These are phyloP conservation scores for Triplophysa siluroides DNA, from an alignment of 2,113 vertebrate species.

Conservation along the genomic window DNA sequence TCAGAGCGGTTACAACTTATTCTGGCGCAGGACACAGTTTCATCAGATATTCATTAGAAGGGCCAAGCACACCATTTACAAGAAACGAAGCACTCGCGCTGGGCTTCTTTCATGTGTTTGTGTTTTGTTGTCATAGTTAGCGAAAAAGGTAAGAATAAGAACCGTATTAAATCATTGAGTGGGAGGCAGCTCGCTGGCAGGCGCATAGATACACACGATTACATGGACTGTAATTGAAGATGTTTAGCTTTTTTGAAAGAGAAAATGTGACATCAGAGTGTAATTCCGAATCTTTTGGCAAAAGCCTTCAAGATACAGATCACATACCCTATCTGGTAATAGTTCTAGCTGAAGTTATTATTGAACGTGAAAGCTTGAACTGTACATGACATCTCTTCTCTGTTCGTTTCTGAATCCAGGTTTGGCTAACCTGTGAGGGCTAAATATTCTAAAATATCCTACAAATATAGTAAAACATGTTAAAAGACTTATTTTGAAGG, in stretches of 20 bases:
- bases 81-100: not conserved
- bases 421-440: not conserved
- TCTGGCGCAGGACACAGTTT: constrained; percentile 21
- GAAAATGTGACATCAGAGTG: constrained; percentile 29
- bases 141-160: not conserved
- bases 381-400: not conserved
- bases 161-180: not conserved
- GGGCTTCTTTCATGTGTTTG: constrained; percentile 5
- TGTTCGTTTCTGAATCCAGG: not conserved
- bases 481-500: too few species aligned
- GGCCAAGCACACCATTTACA: constrained; percentile 1
- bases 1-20: constrained; percentile 23
- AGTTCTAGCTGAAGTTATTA: not conserved
- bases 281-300: constrained; percentile 25
- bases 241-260: constrained; percentile 19
- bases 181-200: not conserved
- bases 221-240: not conserved
- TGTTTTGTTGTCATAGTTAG: constrained; percentile 24
- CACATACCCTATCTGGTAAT: not conserved
- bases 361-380: not conserved
- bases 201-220: not conserved
- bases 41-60: not conserved
- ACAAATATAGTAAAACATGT: too few species aligned
- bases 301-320: not conserved
- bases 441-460: too few species aligned